These are phyloP conservation scores for Ctenicera cuprea DNA, from an alignment of 2,888 invertebrate genomes.

Conservation along the genomic window DNA sequence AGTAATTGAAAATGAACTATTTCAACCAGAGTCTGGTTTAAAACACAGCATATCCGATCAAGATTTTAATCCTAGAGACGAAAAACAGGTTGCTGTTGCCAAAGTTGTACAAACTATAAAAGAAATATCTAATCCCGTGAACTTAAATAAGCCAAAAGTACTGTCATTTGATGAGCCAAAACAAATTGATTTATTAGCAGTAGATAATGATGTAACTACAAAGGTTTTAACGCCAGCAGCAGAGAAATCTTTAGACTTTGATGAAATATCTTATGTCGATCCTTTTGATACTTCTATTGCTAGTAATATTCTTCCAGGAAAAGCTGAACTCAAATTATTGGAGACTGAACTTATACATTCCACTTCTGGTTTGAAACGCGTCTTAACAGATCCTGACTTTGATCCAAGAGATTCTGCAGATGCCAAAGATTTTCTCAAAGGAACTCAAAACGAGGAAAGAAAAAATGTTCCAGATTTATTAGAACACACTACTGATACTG, in stretches of 20 bases:
- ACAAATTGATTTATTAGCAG: constrained; percentile 72
- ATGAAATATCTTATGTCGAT: constrained; percentile 77
- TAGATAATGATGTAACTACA: constrained; percentile 77
- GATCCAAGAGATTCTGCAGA: constrained; percentile 74
- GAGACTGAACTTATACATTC: constrained; percentile 75
- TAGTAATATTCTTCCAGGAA: constrained; percentile 77
- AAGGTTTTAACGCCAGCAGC: constrained; percentile 82
- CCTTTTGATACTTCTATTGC: constrained; percentile 94
- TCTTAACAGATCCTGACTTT: constrained; percentile 71
- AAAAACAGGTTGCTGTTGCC: constrained; percentile 64
- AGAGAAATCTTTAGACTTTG: constrained; percentile 70
- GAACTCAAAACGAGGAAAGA: constrained; percentile 40
- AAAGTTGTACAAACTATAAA: constrained; percentile 70
- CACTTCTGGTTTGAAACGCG: constrained; percentile 54
- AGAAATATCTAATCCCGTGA: constrained; percentile 66
- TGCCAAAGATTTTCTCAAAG: constrained; percentile 36
- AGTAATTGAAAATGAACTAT: constrained; percentile 75
- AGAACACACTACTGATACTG: constrained; percentile 63
- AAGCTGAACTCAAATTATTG: constrained; percentile 77
- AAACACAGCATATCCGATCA: constrained; percentile 80
- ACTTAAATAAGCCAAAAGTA: constrained; percentile 46
- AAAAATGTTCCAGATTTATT: constrained; percentile 61
- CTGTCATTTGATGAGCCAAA: constrained; percentile 49
- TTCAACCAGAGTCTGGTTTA: constrained; percentile 68
- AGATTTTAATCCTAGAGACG: constrained; percentile 76